Evolutionary conservation across 2,113 vertebrate species (phyloP).

Genomic region (Sula dactylatra): DNA sequence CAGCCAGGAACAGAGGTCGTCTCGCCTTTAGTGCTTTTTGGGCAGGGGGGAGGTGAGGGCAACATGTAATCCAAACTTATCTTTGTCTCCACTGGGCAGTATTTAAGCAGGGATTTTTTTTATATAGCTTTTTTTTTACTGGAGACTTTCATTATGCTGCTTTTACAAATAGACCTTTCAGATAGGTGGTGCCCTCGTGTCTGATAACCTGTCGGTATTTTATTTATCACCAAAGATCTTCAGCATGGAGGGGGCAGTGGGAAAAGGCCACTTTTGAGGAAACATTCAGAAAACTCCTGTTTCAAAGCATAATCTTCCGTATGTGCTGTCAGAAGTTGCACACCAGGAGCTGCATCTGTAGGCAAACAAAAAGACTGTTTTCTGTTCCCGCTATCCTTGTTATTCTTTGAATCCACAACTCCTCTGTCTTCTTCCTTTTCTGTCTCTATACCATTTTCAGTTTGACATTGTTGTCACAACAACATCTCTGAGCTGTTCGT

Average conservation of each 20-base stretch:
- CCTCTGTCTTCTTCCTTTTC: background rate
- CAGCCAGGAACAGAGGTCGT: background rate
- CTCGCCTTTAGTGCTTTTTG: background rate
- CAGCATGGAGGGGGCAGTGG: accelerated
- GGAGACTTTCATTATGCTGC: background rate
- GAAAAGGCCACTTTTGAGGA: background rate
- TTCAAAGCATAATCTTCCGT: background rate
- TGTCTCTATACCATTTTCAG: background rate
- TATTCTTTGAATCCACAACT: background rate
- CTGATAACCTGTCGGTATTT: background rate
- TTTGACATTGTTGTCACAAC: background rate
- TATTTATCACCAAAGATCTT: background rate
- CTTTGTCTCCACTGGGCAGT: background rate
- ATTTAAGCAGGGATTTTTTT: background rate
- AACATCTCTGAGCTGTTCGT: background rate
- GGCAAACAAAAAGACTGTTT: background rate
- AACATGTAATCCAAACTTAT: background rate
- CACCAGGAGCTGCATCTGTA: background rate
- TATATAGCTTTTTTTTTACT: background rate
- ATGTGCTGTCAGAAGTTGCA: background rate
- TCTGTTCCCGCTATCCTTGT: background rate
- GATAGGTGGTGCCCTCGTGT: accelerated
- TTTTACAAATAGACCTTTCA: background rate
- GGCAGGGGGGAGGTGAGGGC: background rate
- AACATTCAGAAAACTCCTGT: background rate